Percentiles rank a stretch among this genome's conserved stretches.
phyloP scores from a whole-genome alignment of 2,113 vertebrate species.

The Eublepharis macularius region DNA sequence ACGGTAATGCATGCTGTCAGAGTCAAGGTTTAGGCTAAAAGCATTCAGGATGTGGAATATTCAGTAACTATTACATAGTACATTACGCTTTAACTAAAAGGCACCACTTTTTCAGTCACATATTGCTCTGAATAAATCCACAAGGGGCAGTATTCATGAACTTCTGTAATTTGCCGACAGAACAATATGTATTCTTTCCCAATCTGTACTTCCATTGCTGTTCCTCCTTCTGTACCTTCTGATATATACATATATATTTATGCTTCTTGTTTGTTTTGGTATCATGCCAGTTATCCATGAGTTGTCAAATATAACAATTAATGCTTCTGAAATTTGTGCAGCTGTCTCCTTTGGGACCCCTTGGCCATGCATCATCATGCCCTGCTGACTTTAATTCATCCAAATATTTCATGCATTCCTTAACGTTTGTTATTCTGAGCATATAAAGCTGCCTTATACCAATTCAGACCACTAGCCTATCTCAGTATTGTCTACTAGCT shows the following conservation, averaged over 20 bases:
- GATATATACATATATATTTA: not conserved
- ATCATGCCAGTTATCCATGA: not conserved
- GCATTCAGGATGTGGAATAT: not conserved
- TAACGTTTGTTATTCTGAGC: constrained; percentile 6
- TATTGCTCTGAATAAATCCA: not conserved
- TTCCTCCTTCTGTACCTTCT: not conserved
- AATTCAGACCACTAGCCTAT: no score
- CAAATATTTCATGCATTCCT: not conserved
- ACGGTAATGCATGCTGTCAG: not conserved
- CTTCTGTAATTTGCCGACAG: not conserved
- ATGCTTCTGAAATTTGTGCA: not conserved
- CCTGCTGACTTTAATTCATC: not conserved
- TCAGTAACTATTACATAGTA: not conserved
- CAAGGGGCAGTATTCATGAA: not conserved
- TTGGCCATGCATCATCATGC: not conserved
- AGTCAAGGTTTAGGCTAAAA: not conserved
- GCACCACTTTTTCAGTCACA: not conserved
- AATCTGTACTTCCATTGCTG: no score
- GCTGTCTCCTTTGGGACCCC: not conserved
- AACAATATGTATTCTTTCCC: not conserved
- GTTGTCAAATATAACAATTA: constrained; percentile 15
- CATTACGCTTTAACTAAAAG: not conserved
- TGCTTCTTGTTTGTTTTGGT: not conserved
- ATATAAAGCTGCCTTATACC: no score
- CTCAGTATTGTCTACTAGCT: no score